Evolutionary conservation across 2,797 vertebrate species (phyloP).

Genomic region (Neopelma chrysocephalum): DNA sequence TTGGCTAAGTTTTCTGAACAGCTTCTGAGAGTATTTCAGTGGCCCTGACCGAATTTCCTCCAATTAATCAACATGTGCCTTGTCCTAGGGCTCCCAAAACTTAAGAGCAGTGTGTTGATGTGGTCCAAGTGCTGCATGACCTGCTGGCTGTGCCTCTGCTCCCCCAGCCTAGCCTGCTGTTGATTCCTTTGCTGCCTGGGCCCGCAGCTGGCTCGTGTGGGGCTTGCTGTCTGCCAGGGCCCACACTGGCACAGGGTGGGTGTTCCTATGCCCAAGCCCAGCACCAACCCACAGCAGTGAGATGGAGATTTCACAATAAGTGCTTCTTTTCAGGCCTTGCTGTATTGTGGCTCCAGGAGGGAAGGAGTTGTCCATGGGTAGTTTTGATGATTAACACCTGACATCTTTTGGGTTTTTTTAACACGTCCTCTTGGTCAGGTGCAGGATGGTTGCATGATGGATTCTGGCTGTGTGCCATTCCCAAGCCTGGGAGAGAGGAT

Average conservation of each 20-base stretch:
- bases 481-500: not conserved
- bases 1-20: not conserved
- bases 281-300: not conserved
- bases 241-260: accelerated
- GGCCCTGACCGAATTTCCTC: not conserved
- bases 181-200: not conserved
- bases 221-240: not conserved
- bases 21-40: not conserved
- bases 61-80: not conserved
- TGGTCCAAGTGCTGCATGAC: not conserved
- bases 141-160: not conserved
- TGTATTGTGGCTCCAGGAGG: not conserved
- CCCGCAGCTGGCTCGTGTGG: not conserved
- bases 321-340: not conserved
- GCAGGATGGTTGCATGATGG: not conserved
- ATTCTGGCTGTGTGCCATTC: not conserved
- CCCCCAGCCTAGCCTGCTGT: accelerated
- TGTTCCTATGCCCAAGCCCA: not conserved
- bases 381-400: not conserved
- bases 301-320: not conserved
- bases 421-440: not conserved
- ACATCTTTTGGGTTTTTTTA: not conserved
- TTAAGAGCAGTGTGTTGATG: not conserved
- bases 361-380: not conserved
- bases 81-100: not conserved